phyloP scores from a whole-genome alignment of 2,888 invertebrate genomes.

The Coelogynopora nodosa region DNA sequence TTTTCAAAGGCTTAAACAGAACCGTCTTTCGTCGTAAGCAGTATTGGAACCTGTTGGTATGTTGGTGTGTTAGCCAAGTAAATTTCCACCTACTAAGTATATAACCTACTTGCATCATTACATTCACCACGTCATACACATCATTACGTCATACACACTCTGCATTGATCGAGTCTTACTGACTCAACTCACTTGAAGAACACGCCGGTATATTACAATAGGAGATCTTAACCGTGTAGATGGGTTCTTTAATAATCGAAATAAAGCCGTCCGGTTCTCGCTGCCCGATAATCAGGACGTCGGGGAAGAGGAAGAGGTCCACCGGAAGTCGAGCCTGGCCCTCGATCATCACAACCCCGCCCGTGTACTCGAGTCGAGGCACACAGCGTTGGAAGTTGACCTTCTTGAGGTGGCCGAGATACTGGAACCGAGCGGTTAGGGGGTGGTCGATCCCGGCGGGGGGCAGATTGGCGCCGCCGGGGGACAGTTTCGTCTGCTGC shows the following conservation, averaged over 20 bases:
- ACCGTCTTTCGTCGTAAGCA: no score
- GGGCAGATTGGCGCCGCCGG: background rate
- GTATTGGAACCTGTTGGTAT: no score
- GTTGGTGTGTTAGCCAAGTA: no score
- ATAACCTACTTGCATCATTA: no score
- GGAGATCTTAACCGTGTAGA: constrained; percentile 9
- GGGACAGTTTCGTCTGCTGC: background rate
- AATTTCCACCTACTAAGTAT: no score
- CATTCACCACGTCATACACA: no score
- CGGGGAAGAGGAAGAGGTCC: constrained; percentile 16
- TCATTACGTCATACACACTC: no score
- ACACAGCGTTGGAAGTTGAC: constrained; percentile 8
- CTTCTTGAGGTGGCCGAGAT: constrained; percentile 36
- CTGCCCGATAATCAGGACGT: constrained; percentile 32
- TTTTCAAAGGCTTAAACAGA: no score
- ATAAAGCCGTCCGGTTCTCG: constrained; percentile 36
- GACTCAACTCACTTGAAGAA: background rate
- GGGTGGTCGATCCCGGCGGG: background rate
- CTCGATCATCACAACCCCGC: background rate
- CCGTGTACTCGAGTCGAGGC: background rate
- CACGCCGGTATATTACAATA: constrained; percentile 34
- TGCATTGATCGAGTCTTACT: background rate
- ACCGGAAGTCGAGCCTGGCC: background rate
- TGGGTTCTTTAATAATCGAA: constrained; percentile 35
- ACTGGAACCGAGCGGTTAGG: constrained; percentile 33